Evolutionary conservation across 2,888 invertebrate species (phyloP).

Genomic region (Liodrosophila aerea): DNA sequence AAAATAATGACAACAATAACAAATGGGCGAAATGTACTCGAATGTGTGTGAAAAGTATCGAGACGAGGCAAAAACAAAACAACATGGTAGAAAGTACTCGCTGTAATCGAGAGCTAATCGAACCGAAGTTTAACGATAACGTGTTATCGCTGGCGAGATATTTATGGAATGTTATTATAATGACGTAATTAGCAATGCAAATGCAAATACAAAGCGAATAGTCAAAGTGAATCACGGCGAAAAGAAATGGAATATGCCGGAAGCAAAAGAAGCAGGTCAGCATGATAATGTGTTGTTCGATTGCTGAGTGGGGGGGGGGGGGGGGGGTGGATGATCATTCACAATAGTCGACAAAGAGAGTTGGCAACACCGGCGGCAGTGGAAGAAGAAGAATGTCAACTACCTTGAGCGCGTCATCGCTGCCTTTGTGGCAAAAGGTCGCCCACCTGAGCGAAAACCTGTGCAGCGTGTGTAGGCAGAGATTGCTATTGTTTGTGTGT

Average conservation of each 20-base stretch:
- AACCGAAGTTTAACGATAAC: slow-evolving; percentile 37
- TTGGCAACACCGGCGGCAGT: slow-evolving; percentile 6
- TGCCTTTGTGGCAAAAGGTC: slow-evolving; percentile 24
- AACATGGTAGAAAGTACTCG: slow-evolving; percentile 30
- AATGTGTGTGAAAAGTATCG: slow-evolving; percentile 20
- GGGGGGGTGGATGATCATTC: slow-evolving; percentile 35
- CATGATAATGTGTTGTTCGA: not conserved
- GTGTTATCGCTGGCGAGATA: slow-evolving; percentile 55
- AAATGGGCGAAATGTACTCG: slow-evolving; percentile 1
- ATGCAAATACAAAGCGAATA: slow-evolving; percentile 23
- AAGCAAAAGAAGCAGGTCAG: no score
- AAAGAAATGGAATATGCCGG: not conserved
- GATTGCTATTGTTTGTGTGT: slow-evolving; percentile 1
- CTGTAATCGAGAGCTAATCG: slow-evolving; percentile 41
- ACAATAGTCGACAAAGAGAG: not conserved
- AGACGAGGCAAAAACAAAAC: not conserved
- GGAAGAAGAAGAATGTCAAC: slow-evolving; percentile 47
- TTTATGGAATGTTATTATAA: slow-evolving; percentile 70
- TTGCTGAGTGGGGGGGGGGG: not conserved
- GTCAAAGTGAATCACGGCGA: slow-evolving; percentile 12
- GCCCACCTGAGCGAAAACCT: slow-evolving; percentile 83
- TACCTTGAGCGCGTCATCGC: slow-evolving; percentile 79
- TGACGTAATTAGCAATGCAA: slow-evolving; percentile 61
- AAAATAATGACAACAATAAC: slow-evolving; percentile 21
- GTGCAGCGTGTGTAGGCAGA: slow-evolving; percentile 71